These are phyloP conservation scores for Diogma glabrata DNA, from an alignment of 2,888 invertebrate genomes.

Conservation along the genomic window DNA sequence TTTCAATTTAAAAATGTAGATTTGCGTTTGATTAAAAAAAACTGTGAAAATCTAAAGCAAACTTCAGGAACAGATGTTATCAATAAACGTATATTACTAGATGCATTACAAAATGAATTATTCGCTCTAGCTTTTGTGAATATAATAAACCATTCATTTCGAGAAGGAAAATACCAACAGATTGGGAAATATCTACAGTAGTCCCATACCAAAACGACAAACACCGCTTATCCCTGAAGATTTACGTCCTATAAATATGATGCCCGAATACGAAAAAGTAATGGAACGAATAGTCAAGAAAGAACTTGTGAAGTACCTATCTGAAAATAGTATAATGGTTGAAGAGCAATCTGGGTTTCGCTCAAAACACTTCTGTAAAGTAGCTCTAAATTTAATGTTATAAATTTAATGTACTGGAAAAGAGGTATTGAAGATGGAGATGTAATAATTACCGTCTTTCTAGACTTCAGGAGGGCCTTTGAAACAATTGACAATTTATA, in stretches of 20 bases:
- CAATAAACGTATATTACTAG: no score
- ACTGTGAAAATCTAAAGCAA: no score
- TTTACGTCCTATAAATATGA: background rate
- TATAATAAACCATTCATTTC: no score
- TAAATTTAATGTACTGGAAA: background rate
- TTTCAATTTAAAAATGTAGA: no score
- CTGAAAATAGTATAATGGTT: background rate
- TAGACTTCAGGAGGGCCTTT: background rate
- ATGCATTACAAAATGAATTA: no score
- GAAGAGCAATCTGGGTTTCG: background rate
- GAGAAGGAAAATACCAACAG: background rate
- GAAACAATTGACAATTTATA: background rate
- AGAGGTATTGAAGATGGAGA: no score
- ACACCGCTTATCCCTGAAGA: background rate
- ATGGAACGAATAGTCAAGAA: no score
- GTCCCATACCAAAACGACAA: background rate
- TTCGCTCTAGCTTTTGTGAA: no score
- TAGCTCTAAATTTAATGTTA: background rate
- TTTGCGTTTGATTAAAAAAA: no score
- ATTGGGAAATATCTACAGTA: background rate
- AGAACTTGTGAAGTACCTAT: background rate
- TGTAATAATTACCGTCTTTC: no score
- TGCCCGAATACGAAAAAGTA: background rate
- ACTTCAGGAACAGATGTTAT: no score
- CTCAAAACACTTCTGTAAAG: background rate